Conservation (phyloP, 2,113 vertebrate genomes). For the Pycnonotus jocosus region DNA sequence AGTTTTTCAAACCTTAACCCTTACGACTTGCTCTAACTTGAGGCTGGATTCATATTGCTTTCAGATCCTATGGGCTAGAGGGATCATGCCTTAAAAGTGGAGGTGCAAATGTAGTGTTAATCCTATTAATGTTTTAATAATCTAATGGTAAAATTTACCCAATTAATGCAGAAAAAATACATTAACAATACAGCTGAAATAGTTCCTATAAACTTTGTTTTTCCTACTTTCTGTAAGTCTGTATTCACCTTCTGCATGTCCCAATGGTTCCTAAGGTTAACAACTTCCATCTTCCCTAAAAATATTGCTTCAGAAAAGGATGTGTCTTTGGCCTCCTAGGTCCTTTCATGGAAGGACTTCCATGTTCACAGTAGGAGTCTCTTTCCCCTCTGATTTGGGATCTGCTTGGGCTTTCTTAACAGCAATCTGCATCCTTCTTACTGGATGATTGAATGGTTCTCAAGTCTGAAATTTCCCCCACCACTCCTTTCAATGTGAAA, state of each 20-base stretch:
- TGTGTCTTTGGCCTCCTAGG: neutral
- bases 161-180: neutral
- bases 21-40: neutral
- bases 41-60: neutral
- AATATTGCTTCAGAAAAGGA: neutral
- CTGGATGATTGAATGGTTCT: neutral
- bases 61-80: neutral
- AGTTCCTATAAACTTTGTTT: neutral
- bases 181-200: neutral
- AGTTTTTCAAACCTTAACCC: neutral
- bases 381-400: neutral
- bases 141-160: neutral
- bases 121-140: neutral
- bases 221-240: neutral
- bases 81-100: neutral
- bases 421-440: neutral
- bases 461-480: neutral
- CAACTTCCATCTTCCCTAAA: neutral
- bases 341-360: neutral
- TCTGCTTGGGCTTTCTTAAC: neutral
- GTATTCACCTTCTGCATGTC: neutral
- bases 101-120: neutral
- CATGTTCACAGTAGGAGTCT: neutral
- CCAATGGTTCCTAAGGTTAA: neutral
- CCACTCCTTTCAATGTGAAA: neutral